These are phyloP conservation scores for Zapornia atra DNA, from an alignment of 2,113 vertebrate genomes.

Conservation along the genomic window DNA sequence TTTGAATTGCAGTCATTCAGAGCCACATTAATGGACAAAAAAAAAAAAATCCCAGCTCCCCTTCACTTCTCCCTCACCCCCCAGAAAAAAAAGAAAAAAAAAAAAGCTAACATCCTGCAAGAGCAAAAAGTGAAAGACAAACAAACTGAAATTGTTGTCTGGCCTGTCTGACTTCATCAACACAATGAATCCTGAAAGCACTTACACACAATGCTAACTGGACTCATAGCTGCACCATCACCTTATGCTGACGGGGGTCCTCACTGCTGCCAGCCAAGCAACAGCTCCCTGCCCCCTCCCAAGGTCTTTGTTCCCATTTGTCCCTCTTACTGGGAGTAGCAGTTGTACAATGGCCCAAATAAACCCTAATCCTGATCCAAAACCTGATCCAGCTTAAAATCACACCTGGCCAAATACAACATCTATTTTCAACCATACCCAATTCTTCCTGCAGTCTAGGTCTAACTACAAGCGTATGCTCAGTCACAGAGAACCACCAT, in stretches of 20 bases:
- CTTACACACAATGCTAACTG: background rate
- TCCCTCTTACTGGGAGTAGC: background rate
- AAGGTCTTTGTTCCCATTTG: background rate
- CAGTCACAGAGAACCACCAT: background rate
- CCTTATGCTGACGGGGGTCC: background rate
- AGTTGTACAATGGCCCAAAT: background rate
- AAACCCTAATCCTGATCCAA: background rate
- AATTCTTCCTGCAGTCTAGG: background rate
- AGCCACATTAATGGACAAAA: background rate
- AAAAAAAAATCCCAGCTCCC: background rate
- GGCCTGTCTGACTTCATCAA: background rate
- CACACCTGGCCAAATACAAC: background rate
- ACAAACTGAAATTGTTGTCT: background rate
- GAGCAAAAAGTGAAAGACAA: background rate
- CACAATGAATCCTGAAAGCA: background rate
- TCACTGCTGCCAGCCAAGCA: background rate
- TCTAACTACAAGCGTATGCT: background rate
- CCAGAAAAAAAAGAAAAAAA: too few relatives aligned
- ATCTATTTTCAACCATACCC: background rate
- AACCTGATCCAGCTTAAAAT: background rate
- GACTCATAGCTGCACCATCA: background rate
- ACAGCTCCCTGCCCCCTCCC: background rate
- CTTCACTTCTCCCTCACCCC: background rate
- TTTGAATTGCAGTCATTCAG: background rate
- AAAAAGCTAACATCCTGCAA: background rate